Conservation (phyloP, 2,797 vertebrate genomes). For the Gobio occitaniae region DNA sequence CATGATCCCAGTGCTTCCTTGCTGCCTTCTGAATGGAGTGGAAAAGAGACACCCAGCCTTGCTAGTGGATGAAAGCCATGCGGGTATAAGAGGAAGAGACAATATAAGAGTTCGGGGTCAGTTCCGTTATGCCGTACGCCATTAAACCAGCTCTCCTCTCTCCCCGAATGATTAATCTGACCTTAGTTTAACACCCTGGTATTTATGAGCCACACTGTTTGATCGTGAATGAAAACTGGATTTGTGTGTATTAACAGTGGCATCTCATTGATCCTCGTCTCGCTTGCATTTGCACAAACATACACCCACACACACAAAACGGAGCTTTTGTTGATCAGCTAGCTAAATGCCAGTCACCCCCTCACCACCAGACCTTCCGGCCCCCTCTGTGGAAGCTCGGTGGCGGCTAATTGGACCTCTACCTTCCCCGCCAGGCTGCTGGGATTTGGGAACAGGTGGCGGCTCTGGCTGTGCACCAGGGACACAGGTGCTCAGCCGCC, state of each 20-base stretch:
- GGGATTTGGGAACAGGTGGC: constrained; percentile 49
- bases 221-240: constrained; percentile 25
- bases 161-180: constrained; percentile 43
- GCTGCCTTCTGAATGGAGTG: constrained; percentile 28
- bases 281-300: not conserved
- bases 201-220: constrained; percentile 36
- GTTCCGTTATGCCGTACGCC: constrained; percentile 8
- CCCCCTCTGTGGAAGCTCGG: constrained; percentile 18
- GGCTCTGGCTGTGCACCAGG: constrained; percentile 34
- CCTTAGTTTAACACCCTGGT: constrained; percentile 43
- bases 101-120: constrained; percentile 39
- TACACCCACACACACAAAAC: constrained; percentile 24
- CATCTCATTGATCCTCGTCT: constrained; percentile 10
- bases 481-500: constrained; percentile 29
- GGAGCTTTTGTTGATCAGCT: constrained; percentile 38
- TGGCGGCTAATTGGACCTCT: constrained; percentile 45
- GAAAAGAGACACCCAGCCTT: constrained; percentile 10
- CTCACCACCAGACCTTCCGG: constrained; percentile 27
- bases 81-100: constrained; percentile 9
- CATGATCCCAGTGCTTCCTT: constrained; percentile 30
- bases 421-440: constrained; percentile 38
- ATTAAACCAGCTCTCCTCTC: constrained; percentile 4
- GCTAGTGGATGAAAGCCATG: constrained; percentile 15
- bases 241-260: constrained; percentile 37
- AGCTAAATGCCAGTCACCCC: constrained; percentile 49